A percentile compares a stretch with the other conserved stretches of the same genome.
These are phyloP conservation scores for Brassicogethes aeneus DNA, from an alignment of 2,888 invertebrate species.

Conservation along the genomic window DNA sequence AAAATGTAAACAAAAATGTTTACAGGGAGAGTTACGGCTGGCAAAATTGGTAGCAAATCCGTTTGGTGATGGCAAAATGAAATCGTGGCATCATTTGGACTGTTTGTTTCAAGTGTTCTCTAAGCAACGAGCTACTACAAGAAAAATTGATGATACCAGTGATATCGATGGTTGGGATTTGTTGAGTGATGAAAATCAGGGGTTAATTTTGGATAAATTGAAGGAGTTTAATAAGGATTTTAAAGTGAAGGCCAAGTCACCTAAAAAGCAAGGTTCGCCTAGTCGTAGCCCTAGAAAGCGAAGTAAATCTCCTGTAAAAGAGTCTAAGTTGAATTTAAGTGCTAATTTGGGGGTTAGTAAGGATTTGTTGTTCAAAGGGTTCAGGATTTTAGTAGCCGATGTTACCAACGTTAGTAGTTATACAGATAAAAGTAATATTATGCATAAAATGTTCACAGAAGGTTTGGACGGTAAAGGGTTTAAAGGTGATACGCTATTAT, in stretches of 20 bases:
- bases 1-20: conserved; percentile 74
- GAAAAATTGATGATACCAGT: conserved; percentile 65
- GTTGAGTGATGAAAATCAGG: conserved; percentile 58
- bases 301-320: background rate
- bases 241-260: conserved; percentile 19
- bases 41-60: conserved; percentile 74
- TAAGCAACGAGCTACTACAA: conserved; percentile 72
- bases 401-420: conserved; percentile 73
- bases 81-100: conserved; percentile 71
- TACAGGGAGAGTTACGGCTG: conserved; percentile 60
- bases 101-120: conserved; percentile 74
- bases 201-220: conserved; percentile 53
- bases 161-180: conserved; percentile 72
- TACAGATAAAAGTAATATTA: conserved; percentile 66
- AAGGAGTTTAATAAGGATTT: conserved; percentile 51
- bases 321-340: conserved; percentile 1
- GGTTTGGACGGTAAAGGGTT: conserved; percentile 55
- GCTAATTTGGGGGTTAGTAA: conserved; percentile 29
- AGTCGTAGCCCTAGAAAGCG: conserved; percentile 14
- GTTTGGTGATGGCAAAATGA: conserved; percentile 67
- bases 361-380: conserved; percentile 69
- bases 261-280: conserved; percentile 24
- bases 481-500: conserved; percentile 66
- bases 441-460: conserved; percentile 58
- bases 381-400: conserved; percentile 67